These are phyloP conservation scores for Buteo buteo DNA, from an alignment of 2,113 vertebrate species.

Conservation along the genomic window DNA sequence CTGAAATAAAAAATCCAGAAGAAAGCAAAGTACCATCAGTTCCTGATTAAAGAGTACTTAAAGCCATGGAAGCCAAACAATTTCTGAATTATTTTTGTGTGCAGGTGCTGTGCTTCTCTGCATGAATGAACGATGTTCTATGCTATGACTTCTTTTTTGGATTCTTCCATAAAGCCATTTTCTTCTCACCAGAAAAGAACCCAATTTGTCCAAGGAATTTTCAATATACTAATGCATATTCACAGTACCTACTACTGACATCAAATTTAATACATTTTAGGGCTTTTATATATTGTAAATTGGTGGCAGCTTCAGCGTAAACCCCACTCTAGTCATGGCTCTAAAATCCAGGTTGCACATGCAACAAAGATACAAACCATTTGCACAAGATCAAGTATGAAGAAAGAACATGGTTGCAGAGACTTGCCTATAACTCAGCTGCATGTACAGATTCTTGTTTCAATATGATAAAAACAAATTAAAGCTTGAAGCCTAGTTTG, in stretches of 20 bases:
- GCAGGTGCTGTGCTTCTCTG: neutral
- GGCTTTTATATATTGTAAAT: neutral
- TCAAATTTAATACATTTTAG: neutral
- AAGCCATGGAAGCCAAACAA: neutral
- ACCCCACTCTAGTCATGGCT: neutral
- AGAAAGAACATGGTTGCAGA: neutral
- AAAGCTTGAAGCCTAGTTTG: neutral
- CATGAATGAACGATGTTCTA: neutral
- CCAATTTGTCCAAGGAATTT: neutral
- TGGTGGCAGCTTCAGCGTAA: neutral
- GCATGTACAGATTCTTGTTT: neutral
- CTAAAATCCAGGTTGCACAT: neutral
- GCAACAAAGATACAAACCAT: neutral
- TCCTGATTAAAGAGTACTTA: neutral
- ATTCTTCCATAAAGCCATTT: neutral
- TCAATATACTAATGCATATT: neutral
- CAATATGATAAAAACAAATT: neutral
- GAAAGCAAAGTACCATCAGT: neutral
- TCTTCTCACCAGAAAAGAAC: neutral
- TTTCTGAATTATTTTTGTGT: neutral
- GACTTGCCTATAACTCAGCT: neutral
- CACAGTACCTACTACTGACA: neutral
- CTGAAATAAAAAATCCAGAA: neutral
- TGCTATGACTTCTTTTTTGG: neutral
- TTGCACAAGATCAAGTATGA: neutral